Evolutionary conservation across 2,888 invertebrate genomes (phyloP).

Genomic region (Eupithecia inturbata): DNA sequence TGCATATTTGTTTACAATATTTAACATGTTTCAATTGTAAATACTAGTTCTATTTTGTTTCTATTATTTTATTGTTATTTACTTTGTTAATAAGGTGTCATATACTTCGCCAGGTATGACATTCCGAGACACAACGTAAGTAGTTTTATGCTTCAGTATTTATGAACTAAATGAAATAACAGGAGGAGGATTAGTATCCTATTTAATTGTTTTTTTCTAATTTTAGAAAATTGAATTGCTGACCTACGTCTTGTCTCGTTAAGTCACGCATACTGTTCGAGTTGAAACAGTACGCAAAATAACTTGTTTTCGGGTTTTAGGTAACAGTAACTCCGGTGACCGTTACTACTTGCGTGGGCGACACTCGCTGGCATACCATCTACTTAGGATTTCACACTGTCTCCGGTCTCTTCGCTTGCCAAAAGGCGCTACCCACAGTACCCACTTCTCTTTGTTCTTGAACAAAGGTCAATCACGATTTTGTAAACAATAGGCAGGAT

Average conservation of each 20-base stretch:
- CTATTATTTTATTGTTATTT: no score
- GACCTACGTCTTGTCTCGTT: background rate
- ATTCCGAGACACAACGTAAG: background rate
- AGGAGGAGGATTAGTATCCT: no score
- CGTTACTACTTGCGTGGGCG: constrained; percentile 76
- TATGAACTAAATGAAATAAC: background rate
- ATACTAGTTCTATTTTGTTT: no score
- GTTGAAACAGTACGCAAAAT: constrained; percentile 71
- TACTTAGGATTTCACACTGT: constrained; percentile 47
- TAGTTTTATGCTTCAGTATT: background rate
- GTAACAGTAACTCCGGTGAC: constrained; percentile 73
- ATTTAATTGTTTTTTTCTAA: background rate
- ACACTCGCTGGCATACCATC: constrained; percentile 53
- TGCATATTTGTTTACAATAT: background rate
- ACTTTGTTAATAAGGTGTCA: no score
- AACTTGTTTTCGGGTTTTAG: constrained; percentile 70
- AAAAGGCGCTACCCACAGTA: constrained; percentile 43
- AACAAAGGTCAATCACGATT: constrained; percentile 59
- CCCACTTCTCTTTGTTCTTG: constrained; percentile 52
- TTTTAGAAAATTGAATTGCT: background rate
- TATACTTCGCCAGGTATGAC: no score
- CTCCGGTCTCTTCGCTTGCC: constrained; percentile 51
- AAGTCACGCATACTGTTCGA: constrained; percentile 46
- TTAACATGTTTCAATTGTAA: no score
- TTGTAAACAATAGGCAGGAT: constrained; percentile 49